Evolutionary conservation across 2,888 invertebrate species (phyloP), one percentile per base, ranked within the genome.

Genomic region (Perizoma affinitatum): DNA sequence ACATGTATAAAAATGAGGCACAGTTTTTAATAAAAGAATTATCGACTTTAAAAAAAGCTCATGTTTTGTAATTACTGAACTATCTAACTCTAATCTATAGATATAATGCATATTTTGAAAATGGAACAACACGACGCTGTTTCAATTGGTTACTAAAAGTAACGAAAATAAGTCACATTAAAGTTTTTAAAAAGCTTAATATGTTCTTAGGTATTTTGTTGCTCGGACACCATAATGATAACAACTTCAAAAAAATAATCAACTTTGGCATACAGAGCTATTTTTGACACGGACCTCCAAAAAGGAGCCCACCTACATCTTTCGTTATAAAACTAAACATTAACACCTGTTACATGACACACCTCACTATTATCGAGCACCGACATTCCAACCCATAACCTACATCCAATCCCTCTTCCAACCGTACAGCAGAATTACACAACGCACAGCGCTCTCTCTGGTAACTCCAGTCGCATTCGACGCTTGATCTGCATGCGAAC

Each of bases 391-490:
- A 35, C 42, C 62, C 49, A 54, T 62, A 62, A 57, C 68, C 68
- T 64, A 58, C 51, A 65, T 63, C 61, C 50, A 53, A 63, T 62
- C 63, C 57, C 51, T 52, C 57, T 36, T 48, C 52, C 58, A 22
- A 56, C 49, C 54, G 46, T 56, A 57, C 63, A 10, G 50, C 38
- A 40, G 40, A 5, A 66, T 76, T 76, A 74, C 76, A 75, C 80
- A 77, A 79, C 72, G 67, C 54, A 66, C 69, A 56, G 72, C 70
- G 69, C 70, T 69, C 74, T 65, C 73, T 71, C 69, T 66, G 61
- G 58, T 65, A 53, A 61, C 66, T 57, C 67, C 81, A 88, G 89
- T 89, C 77, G 80, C 86, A 83, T 78, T 78, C 75, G 79, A 83
- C 84, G 78, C 80, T 76, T 76, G 79, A 74, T 68, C 74, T 66